Conservation (phyloP, 1,140 invertebrate species). For the Conus ventricosus region DNA sequence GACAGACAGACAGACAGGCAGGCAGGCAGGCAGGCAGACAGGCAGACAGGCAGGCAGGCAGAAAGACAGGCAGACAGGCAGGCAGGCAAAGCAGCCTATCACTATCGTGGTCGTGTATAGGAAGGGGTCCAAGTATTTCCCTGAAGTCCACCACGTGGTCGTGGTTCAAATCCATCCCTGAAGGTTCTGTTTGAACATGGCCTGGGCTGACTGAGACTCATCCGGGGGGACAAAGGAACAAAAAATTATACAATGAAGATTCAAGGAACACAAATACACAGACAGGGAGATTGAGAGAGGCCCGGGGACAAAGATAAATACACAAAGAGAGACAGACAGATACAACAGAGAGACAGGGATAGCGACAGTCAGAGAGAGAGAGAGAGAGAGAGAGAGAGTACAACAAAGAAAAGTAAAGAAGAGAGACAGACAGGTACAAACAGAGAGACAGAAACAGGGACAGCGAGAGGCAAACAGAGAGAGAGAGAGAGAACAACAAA, state of each 20-base stretch:
- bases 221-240: not conserved
- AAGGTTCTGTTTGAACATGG: not conserved
- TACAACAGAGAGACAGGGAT: too few species aligned
- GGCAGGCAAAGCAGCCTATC: not conserved
- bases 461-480: not conserved
- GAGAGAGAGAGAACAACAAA: too few species aligned
- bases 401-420: not conserved
- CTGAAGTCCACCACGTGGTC: slow-evolving; percentile 12
- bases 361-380: too few species aligned
- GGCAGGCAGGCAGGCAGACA: not conserved
- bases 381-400: too few species aligned
- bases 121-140: not conserved
- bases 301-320: too few species aligned
- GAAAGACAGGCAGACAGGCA: not conserved
- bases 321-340: too few species aligned
- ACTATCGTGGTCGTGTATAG: not conserved
- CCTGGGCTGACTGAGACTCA: not conserved
- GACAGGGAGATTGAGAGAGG: too few species aligned
- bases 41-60: not conserved
- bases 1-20: too few species aligned
- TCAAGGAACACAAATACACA: too few species aligned
- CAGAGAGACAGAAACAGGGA: not conserved
- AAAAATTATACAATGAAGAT: too few species aligned
- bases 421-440: not conserved
- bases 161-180: not conserved